A percentile compares a stretch with the other conserved stretches of the same genome.
Evolutionary conservation across 1,140 invertebrate genomes (phyloP).

Genomic region (Amyelois transitella): DNA sequence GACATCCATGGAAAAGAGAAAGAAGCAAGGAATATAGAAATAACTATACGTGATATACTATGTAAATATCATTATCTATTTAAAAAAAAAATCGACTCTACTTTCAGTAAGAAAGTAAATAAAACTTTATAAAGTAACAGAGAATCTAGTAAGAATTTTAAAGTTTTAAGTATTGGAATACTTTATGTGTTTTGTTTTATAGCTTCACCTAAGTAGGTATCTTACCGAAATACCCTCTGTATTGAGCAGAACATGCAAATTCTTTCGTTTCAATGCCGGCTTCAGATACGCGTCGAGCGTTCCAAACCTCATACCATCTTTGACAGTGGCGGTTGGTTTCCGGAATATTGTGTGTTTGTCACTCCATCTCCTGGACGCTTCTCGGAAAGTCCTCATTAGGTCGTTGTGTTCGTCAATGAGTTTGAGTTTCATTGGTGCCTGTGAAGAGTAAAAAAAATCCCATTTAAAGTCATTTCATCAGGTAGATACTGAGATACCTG

Average conservation of each 20-base stretch:
- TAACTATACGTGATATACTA: no score
- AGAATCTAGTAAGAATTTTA: no score
- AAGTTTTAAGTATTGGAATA: no score
- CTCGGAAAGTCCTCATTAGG: conserved; percentile 68
- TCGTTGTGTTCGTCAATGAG: conserved; percentile 42
- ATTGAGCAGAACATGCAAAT: conserved; percentile 81
- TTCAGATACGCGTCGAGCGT: conserved; percentile 80
- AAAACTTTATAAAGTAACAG: no score
- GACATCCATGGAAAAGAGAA: no score
- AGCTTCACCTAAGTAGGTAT: no score
- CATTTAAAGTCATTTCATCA: neutral
- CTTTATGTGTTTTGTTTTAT: no score
- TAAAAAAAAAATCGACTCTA: no score
- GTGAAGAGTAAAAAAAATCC: neutral
- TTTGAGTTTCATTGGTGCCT: conserved; percentile 61
- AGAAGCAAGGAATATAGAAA: no score
- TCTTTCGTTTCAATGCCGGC: conserved; percentile 78
- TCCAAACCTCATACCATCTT: conserved; percentile 81
- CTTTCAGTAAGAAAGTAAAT: no score
- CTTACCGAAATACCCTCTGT: conserved; percentile 75
- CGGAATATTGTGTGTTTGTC: conserved; percentile 46
- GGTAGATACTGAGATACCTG: no score
- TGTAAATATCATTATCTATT: no score
- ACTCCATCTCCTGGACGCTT: conserved; percentile 62
- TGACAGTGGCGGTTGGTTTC: conserved; percentile 46